Evolutionary conservation across 2,888 invertebrate species (phyloP), one percentile per base, ranked within the genome.

Genomic region (Serrognathus titanus): DNA sequence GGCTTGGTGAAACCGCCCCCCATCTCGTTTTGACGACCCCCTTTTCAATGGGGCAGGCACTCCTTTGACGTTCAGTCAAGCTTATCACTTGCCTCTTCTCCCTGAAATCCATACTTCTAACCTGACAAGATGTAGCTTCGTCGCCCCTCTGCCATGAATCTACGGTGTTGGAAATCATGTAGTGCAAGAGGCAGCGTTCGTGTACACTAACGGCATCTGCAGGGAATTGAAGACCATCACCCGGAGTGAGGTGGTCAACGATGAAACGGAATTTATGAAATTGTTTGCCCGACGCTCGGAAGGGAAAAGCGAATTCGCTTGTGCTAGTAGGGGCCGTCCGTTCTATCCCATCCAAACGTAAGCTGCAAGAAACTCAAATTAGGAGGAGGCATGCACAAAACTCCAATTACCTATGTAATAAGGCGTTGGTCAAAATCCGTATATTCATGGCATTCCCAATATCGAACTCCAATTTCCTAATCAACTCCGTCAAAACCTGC

Each of bases 1-100:
- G 81, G 0, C 86, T 85, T 1, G 82, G 79, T 4, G 85, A 78
- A 59, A 87, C 71, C 0, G 84, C 80, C 2, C 85, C 87, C 80
- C 83, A 87, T 3, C 80, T 77, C 0, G 86, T 85, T 68, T 83
- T 79, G 8, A 88, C 76, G 0, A 86, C 84, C 1, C 89, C 89
- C 37, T 81, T 79, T 77, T 88, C 87, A 57, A 84, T 78, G 0
- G 88, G 87, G 69, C 88, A 88, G 64, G 39, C 56, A 51, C 71
- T 71, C n/a, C 41, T 49, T 46, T 36, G 43, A 45, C 58, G 50
- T 39, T 24, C 20, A 38, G 41, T 43, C 52, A 39, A 38, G 20
- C 36, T 59, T 37, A 55, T 53, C 47, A 55, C 47, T 45, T 51
- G 46, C 48, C 47, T 48, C 31, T 40, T 35, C 36, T 49, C 51